These are phyloP conservation scores for Fringilla coelebs DNA, from an alignment of 2,797 vertebrate species.

Conservation along the genomic window DNA sequence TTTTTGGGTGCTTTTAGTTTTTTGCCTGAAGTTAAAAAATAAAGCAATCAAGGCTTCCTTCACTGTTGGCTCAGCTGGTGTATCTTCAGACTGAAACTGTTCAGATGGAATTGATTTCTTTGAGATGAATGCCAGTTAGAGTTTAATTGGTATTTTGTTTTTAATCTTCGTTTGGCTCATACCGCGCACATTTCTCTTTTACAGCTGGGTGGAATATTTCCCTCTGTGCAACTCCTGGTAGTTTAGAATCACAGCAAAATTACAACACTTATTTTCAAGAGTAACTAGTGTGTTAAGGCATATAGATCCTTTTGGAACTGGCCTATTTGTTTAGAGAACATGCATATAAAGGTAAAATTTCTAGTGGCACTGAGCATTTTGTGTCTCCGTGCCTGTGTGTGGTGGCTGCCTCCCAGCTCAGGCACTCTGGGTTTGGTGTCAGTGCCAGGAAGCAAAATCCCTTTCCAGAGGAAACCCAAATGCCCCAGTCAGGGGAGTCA, in stretches of 20 bases:
- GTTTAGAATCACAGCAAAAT: neutral
- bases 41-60: neutral
- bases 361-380: neutral
- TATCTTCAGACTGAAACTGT: neutral
- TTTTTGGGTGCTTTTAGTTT: neutral
- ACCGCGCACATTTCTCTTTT: neutral
- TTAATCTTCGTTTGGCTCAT: neutral
- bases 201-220: neutral
- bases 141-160: conserved; percentile 18
- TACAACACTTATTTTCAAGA: neutral
- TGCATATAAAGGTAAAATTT: neutral
- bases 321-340: accelerated
- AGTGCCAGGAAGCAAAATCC: neutral
- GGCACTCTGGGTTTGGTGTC: accelerated
- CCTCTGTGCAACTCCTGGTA: neutral
- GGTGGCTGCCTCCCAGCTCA: neutral
- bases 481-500: accelerated
- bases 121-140: neutral
- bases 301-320: neutral
- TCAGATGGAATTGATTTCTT: conserved; percentile 31
- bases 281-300: neutral
- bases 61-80: conserved; percentile 12
- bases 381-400: neutral
- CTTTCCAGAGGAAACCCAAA: neutral
- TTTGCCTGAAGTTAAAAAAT: neutral